Percentiles rank a stretch among this genome's conserved stretches.
Evolutionary conservation across 2,797 vertebrate genomes (phyloP).

Genomic region (Eupleurogrammus muticus): DNA sequence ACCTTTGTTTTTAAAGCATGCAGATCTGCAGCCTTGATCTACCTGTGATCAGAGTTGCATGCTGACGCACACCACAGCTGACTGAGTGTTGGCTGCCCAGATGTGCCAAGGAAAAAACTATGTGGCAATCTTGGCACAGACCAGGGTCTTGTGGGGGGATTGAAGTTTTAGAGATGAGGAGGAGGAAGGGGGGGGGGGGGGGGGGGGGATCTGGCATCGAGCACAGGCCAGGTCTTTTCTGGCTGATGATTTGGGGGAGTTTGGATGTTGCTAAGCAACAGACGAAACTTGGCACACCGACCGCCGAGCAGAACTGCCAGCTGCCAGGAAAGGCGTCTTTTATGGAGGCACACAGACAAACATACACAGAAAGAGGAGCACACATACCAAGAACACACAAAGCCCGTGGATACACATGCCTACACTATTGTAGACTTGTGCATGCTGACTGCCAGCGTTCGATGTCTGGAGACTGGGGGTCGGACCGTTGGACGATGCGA

Average conservation of each 20-base stretch:
- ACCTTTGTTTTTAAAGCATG: slow-evolving; percentile 27
- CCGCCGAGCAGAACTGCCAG: slow-evolving; percentile 80
- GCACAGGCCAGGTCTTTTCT: slow-evolving; percentile 69
- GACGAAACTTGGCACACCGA: slow-evolving; percentile 82
- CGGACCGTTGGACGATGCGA: too few species aligned
- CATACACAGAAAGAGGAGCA: slow-evolving; percentile 50
- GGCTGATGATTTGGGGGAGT: slow-evolving; percentile 82
- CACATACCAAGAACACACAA: slow-evolving; percentile 27
- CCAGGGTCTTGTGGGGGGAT: slow-evolving; percentile 46
- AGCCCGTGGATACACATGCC: slow-evolving; percentile 57
- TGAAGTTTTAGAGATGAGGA: slow-evolving; percentile 58
- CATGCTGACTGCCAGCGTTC: slow-evolving; percentile 68
- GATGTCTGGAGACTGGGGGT: slow-evolving; percentile 64
- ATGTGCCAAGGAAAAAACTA: slow-evolving; percentile 53
- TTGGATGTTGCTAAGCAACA: slow-evolving; percentile 87
- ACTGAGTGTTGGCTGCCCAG: slow-evolving; percentile 51
- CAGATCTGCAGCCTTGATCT: slow-evolving; percentile 40
- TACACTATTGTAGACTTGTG: slow-evolving; percentile 51
- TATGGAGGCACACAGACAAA: slow-evolving; percentile 73
- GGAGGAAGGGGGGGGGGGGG: slow-evolving; percentile 37
- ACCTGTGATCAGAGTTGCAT: slow-evolving; percentile 62
- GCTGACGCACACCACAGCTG: slow-evolving; percentile 51
- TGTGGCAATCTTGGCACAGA: slow-evolving; percentile 70
- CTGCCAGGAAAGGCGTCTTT: slow-evolving; percentile 84
- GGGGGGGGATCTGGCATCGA: slow-evolving; percentile 64